Evolutionary conservation across 2,888 invertebrate genomes (phyloP).

Genomic region (Pristionchus maxplancki): DNA sequence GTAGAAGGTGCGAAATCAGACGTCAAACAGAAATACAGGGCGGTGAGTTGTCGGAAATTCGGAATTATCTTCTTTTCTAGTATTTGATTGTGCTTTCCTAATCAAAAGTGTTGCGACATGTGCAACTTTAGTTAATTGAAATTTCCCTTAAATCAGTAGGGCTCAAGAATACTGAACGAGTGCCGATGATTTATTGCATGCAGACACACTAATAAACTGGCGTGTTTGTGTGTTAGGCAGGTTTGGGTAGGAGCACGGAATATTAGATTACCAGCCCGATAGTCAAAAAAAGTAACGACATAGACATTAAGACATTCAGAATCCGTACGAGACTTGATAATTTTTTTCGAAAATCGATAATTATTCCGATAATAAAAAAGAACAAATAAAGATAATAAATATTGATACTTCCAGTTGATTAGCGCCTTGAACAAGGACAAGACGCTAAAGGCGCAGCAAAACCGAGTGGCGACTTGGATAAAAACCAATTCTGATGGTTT

Average conservation of each 20-base stretch:
- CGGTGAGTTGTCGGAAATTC: not conserved
- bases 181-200: too few relatives aligned
- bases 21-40: not conserved
- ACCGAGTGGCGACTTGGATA: not conserved
- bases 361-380: too few relatives aligned
- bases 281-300: not conserved
- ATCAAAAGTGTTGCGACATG: too few relatives aligned
- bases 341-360: too few relatives aligned
- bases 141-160: too few relatives aligned
- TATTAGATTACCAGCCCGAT: not conserved
- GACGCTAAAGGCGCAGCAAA: slow-evolving; percentile 24
- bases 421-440: slow-evolving; percentile 5
- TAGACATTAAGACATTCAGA: not conserved
- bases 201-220: too few relatives aligned
- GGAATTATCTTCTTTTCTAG: too few relatives aligned
- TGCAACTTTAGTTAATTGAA: not conserved
- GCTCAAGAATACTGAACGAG: too few relatives aligned
- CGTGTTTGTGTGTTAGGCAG: too few relatives aligned
- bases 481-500: not conserved
- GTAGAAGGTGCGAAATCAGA: not conserved
- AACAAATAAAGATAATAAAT: not conserved
- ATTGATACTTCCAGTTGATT: not conserved
- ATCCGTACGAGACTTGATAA: too few relatives aligned
- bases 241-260: not conserved
- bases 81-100: too few relatives aligned